phyloP scores from a whole-genome alignment of 2,797 vertebrate species.

The Gadopsis marmoratus region DNA sequence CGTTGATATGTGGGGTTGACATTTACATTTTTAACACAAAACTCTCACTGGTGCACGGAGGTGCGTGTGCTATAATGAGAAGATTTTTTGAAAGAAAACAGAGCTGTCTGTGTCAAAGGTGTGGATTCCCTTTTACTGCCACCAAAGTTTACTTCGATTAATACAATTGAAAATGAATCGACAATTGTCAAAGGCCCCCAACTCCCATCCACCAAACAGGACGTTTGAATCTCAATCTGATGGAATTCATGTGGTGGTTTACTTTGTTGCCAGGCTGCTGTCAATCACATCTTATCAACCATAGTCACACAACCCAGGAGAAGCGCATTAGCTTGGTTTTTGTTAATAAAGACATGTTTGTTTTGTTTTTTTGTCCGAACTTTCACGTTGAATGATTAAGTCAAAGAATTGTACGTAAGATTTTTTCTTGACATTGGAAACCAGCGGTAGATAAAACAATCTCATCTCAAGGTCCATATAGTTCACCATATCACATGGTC shows the following conservation, averaged over 20 bases:
- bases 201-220: background rate
- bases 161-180: background rate
- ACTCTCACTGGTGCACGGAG: background rate
- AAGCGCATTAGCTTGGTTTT: too few species aligned
- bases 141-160: background rate
- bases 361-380: too few species aligned
- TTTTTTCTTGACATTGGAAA: background rate
- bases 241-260: background rate
- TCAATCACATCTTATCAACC: background rate
- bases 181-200: background rate
- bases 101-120: constrained; percentile 7
- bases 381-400: too few species aligned
- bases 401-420: too few species aligned
- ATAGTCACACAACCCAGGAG: background rate
- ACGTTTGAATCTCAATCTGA: background rate
- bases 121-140: background rate
- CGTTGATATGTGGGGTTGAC: constrained; percentile 36
- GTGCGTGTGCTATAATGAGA: background rate
- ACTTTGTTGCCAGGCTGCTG: background rate
- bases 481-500: background rate
- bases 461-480: background rate
- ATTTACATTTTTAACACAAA: constrained; percentile 45
- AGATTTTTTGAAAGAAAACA: background rate
- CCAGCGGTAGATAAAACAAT: background rate
- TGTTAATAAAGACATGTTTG: too few species aligned